A percentile compares a stretch with the other conserved stretches of the same genome.
These are phyloP conservation scores for Saccopteryx bilineata DNA, from an alignment of 2,113 vertebrate species.

Conservation along the genomic window DNA sequence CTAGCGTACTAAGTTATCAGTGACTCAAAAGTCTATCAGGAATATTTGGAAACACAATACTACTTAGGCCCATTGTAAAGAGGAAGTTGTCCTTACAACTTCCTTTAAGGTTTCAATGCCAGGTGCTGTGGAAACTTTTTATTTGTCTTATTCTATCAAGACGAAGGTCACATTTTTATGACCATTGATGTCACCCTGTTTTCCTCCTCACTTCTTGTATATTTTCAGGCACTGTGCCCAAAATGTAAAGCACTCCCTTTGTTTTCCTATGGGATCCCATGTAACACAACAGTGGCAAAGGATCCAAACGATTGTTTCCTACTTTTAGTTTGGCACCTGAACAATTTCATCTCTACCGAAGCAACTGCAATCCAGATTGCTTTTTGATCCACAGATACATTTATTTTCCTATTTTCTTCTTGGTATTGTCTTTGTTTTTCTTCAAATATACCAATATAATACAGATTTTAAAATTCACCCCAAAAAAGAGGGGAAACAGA, in stretches of 20 bases:
- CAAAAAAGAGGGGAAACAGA: background rate
- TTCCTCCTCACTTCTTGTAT: constrained; percentile 82
- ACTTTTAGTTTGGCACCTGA: constrained; percentile 74
- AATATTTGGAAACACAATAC: constrained; percentile 77
- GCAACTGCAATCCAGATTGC: constrained; percentile 73
- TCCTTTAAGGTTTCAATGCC: constrained; percentile 85
- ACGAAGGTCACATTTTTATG: constrained; percentile 89
- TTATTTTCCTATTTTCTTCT: constrained; percentile 79
- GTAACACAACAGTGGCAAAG: constrained; percentile 75
- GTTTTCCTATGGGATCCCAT: constrained; percentile 84
- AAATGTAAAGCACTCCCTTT: constrained; percentile 82
- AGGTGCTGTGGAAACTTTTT: constrained; percentile 86
- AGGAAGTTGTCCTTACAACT: constrained; percentile 84
- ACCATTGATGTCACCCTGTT: constrained; percentile 87
- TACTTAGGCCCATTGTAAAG: constrained; percentile 77
- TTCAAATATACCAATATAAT: constrained; percentile 70
- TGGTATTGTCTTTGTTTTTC: constrained; percentile 74
- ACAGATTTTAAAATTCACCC: constrained; percentile 61
- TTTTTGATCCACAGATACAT: constrained; percentile 76
- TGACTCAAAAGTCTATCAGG: constrained; percentile 49
- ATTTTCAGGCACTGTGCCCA: constrained; percentile 81
- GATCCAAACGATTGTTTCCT: constrained; percentile 81
- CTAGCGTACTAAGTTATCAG: background rate
- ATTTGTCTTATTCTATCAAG: constrained; percentile 87
- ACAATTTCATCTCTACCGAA: constrained; percentile 76